Percentiles rank a stretch among this genome's conserved stretches.
phyloP scores from a whole-genome alignment of 1,140 invertebrate species.

The Vanessa tameamea region DNA sequence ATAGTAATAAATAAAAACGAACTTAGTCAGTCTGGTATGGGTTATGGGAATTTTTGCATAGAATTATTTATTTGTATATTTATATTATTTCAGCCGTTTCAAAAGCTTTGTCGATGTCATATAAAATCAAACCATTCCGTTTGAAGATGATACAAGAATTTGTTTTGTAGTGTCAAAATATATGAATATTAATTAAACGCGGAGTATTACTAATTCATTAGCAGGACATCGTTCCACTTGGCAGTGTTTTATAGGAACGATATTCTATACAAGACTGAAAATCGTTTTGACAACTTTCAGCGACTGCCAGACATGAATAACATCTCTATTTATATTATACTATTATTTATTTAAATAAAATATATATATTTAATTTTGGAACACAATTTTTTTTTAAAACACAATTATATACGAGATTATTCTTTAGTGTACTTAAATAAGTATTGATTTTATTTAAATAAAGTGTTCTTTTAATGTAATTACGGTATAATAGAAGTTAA shows the following conservation, averaged over 20 bases:
- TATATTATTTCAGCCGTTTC: no score
- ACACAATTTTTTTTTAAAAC: background rate
- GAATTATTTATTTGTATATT: no score
- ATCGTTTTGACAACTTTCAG: conserved; percentile 11
- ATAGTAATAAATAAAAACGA: no score
- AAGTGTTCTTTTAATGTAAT: background rate
- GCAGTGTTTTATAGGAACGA: conserved; percentile 11
- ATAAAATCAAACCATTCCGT: background rate
- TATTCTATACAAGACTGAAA: conserved; percentile 30
- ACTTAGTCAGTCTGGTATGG: no score
- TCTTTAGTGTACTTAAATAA: background rate
- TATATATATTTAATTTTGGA: background rate
- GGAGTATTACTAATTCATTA: conserved; percentile 31
- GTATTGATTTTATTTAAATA: background rate
- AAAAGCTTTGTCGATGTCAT: background rate
- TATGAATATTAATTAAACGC: background rate
- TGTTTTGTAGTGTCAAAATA: conserved; percentile 7
- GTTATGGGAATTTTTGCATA: no score
- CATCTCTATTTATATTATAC: conserved; percentile 9
- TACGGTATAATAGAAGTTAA: background rate
- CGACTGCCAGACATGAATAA: conserved; percentile 6
- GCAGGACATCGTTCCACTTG: conserved; percentile 38
- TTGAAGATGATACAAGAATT: background rate
- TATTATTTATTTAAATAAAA: background rate
- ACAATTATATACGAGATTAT: no score